Evolutionary conservation across 1,140 invertebrate species (phyloP).

Genomic region (Bombus waltoni): DNA sequence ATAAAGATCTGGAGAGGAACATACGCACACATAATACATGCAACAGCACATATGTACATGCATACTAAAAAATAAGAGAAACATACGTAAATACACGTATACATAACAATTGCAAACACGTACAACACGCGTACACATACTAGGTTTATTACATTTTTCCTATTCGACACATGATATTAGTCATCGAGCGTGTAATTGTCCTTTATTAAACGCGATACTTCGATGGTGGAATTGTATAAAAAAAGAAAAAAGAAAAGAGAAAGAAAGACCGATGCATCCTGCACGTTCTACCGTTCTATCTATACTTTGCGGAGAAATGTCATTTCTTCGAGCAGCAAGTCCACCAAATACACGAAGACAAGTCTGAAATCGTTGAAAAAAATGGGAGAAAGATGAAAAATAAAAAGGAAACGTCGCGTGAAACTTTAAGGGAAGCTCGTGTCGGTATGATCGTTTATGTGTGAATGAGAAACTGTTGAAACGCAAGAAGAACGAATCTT

Average conservation of each 20-base stretch:
- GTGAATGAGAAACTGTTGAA: conserved; percentile 51
- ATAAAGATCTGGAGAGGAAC: conserved; percentile 51
- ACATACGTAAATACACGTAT: background rate
- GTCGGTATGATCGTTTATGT: conserved; percentile 60
- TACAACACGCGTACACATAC: conserved; percentile 20
- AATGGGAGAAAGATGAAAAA: conserved; percentile 5
- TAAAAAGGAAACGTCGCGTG: conserved; percentile 33
- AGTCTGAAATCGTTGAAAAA: conserved; percentile 1
- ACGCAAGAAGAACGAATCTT: conserved; percentile 68
- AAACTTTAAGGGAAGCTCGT: conserved; percentile 51
- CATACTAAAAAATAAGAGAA: background rate
- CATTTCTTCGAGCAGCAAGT: conserved; percentile 39
- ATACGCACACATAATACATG: conserved; percentile 31
- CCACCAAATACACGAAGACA: conserved; percentile 33
- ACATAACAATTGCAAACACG: conserved; percentile 10
- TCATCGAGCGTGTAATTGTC: conserved; percentile 23
- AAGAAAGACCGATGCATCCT: conserved; percentile 3
- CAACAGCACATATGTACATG: conserved; percentile 28
- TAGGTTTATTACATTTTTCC: conserved; percentile 57
- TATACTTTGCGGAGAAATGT: background rate
- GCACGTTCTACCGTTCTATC: background rate
- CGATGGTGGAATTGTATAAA: conserved; percentile 19
- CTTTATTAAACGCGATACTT: conserved; percentile 14
- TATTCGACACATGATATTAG: conserved; percentile 32
- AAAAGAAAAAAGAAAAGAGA: conserved; percentile 10